phyloP scores from a whole-genome alignment of 2,113 vertebrate species.

The Zapornia atra region DNA sequence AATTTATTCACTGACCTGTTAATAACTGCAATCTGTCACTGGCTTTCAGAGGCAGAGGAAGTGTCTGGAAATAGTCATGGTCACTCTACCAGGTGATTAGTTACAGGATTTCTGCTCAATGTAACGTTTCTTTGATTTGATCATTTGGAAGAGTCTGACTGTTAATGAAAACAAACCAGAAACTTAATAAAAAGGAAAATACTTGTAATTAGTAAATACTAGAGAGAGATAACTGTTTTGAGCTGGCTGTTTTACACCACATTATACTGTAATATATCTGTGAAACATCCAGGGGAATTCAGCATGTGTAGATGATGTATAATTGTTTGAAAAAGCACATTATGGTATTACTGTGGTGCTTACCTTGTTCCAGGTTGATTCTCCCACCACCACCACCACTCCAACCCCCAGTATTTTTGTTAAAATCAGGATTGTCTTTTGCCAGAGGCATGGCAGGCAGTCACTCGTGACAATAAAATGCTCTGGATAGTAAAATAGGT shows the following conservation, averaged over 20 bases:
- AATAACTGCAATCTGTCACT: constrained; percentile 61
- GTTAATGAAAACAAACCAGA: constrained; percentile 11
- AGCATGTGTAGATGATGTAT: neutral
- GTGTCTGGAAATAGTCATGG: constrained; percentile 54
- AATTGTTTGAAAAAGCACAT: neutral
- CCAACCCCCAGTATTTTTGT: neutral
- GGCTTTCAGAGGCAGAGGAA: constrained; percentile 55
- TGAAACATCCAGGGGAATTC: neutral
- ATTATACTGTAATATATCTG: neutral
- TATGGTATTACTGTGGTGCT: neutral
- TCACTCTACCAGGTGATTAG: constrained; percentile 24
- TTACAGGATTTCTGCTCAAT: constrained; percentile 43
- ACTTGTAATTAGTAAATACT: neutral
- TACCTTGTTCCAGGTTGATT: neutral
- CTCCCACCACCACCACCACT: too few relatives aligned
- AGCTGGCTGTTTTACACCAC: neutral
- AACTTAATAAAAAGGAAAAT: constrained; percentile 8
- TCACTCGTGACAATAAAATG: accelerated
- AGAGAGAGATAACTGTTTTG: neutral
- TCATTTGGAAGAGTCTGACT: neutral
- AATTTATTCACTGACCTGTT: constrained; percentile 73
- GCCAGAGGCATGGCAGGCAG: neutral
- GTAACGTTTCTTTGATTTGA: constrained; percentile 27
- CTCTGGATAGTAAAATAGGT: neutral
- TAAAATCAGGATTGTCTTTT: neutral